Evolutionary conservation across 1,140 invertebrate species (phyloP).

Genomic region (Idris sp.): DNA sequence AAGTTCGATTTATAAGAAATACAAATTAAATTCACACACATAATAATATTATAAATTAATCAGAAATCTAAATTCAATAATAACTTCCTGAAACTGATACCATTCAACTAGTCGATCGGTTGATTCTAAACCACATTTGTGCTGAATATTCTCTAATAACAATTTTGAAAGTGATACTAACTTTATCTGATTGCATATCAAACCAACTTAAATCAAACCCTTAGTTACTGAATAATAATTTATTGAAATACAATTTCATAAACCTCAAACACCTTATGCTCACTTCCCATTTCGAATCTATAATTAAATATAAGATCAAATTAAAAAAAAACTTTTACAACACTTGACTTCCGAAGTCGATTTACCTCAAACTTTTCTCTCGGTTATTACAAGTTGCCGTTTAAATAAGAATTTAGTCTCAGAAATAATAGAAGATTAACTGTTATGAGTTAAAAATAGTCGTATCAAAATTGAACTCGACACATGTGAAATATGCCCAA

Average conservation of each 20-base stretch:
- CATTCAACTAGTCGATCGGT: constrained; percentile 19
- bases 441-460: constrained; percentile 11
- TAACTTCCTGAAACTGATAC: constrained; percentile 31
- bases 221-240: neutral
- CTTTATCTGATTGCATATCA: neutral
- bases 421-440: constrained; percentile 7
- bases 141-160: constrained; percentile 25
- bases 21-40: too few relatives aligned
- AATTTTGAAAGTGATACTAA: constrained; percentile 22
- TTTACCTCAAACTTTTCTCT: too few relatives aligned
- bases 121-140: constrained; percentile 23
- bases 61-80: constrained; percentile 15
- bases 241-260: too few relatives aligned
- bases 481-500: constrained; percentile 19
- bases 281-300: too few relatives aligned
- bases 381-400: too few relatives aligned
- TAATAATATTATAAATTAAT: too few relatives aligned
- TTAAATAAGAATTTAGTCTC: too few relatives aligned
- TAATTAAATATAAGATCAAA: too few relatives aligned
- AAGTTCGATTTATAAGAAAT: too few relatives aligned
- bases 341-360: too few relatives aligned
- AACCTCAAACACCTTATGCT: too few relatives aligned
- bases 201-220: neutral
- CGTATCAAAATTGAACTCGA: constrained; percentile 14
- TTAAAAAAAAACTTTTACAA: too few relatives aligned